Evolutionary conservation across 1,140 invertebrate species (phyloP).

Genomic region (Radopholus similis): DNA sequence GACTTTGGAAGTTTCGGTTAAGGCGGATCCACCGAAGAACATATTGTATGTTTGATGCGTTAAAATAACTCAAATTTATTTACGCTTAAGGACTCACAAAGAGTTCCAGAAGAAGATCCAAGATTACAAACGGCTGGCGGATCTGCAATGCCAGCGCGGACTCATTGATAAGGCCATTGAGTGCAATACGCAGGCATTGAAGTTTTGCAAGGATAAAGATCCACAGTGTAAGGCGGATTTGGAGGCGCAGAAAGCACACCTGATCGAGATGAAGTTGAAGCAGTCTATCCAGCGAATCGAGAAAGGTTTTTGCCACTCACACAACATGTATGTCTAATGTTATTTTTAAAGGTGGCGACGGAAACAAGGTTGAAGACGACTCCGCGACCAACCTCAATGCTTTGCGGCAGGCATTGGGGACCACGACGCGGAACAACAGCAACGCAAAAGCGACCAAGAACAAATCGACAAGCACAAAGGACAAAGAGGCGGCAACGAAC

Average conservation of each 20-base stretch:
- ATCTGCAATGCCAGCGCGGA: slow-evolving; percentile 54
- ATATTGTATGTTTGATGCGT: slow-evolving; percentile 44
- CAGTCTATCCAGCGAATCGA: slow-evolving; percentile 58
- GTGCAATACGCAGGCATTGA: slow-evolving; percentile 52
- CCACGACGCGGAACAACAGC: slow-evolving; percentile 22
- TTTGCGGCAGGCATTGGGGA: slow-evolving; percentile 40
- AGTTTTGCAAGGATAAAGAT: slow-evolving; percentile 60
- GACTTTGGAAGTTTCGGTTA: slow-evolving; percentile 54
- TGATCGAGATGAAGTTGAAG: slow-evolving; percentile 57
- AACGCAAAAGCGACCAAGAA: slow-evolving; percentile 24
- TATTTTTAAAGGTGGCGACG: slow-evolving; percentile 32
- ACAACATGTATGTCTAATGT: slow-evolving; percentile 23
- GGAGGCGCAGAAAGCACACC: slow-evolving; percentile 48
- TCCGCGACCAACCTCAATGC: slow-evolving; percentile 36
- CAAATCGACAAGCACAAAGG: slow-evolving; percentile 18
- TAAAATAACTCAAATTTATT: neutral
- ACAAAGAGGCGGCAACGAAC: slow-evolving; percentile 20
- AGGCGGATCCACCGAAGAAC: slow-evolving; percentile 58
- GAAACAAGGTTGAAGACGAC: slow-evolving; percentile 36
- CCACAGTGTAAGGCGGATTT: slow-evolving; percentile 48
- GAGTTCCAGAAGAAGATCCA: slow-evolving; percentile 59
- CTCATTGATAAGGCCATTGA: slow-evolving; percentile 58
- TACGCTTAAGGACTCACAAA: slow-evolving; percentile 40
- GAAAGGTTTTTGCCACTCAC: slow-evolving; percentile 41
- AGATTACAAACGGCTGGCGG: slow-evolving; percentile 55